Percentiles rank a stretch among this genome's conserved stretches.
phyloP scores from a whole-genome alignment of 2,888 invertebrate genomes.

The Rosalia funebris region DNA sequence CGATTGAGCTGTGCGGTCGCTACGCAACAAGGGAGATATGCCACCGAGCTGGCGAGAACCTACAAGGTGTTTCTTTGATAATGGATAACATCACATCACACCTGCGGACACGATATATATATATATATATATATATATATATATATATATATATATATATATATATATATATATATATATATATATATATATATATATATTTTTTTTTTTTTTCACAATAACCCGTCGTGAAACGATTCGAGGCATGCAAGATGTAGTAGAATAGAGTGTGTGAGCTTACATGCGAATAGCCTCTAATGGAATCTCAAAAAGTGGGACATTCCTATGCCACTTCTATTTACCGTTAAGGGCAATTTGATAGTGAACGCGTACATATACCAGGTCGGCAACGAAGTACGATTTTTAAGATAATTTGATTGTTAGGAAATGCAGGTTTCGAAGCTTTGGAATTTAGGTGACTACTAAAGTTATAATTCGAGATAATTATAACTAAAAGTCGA shows the following conservation, averaged over 20 bases:
- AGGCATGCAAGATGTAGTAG: not conserved
- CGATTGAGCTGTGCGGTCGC: constrained; percentile 39
- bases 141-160: not conserved
- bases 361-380: too few species aligned
- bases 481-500: too few species aligned
- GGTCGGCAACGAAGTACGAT: too few species aligned
- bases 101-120: constrained; percentile 14
- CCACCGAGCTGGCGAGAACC: constrained; percentile 12
- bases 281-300: not conserved
- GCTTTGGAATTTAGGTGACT: too few species aligned
- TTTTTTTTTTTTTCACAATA: constrained; percentile 9
- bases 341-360: too few species aligned
- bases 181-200: not conserved
- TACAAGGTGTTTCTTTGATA: constrained; percentile 23
- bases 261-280: not conserved
- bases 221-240: not conserved
- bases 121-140: not conserved
- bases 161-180: not conserved
- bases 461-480: too few species aligned
- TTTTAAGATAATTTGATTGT: too few species aligned
- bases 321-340: too few species aligned
- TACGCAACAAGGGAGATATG: constrained; percentile 24
- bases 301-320: too few species aligned
- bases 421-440: too few species aligned
- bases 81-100: constrained; percentile 19